Conservation (phyloP, 2,797 vertebrate species). For the Rachycentron canadum region DNA sequence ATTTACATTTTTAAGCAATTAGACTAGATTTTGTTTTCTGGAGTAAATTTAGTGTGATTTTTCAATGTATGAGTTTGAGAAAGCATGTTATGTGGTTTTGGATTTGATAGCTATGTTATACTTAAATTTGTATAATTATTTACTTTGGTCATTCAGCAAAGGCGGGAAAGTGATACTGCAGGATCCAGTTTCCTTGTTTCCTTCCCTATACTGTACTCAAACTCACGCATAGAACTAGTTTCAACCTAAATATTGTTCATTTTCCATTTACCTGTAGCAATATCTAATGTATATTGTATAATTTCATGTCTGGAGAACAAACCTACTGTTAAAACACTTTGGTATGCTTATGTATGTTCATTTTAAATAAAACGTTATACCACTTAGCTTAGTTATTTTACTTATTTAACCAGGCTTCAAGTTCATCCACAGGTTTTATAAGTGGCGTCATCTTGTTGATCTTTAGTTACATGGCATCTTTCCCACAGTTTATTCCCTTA, state of each 20-base stretch:
- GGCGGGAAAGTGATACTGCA: slow-evolving; percentile 59
- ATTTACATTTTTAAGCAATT: slow-evolving; percentile 77
- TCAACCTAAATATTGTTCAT: slow-evolving; percentile 78
- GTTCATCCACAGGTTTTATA: slow-evolving; percentile 83
- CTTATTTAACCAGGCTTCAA: slow-evolving; percentile 86
- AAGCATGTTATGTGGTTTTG: slow-evolving; percentile 84
- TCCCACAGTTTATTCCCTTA: slow-evolving; percentile 73
- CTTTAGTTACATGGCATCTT: slow-evolving; percentile 77
- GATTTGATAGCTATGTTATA: slow-evolving; percentile 83
- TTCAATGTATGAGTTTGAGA: slow-evolving; percentile 84
- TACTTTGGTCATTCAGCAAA: slow-evolving; percentile 77
- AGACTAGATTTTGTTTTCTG: slow-evolving; percentile 70
- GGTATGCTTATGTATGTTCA: slow-evolving; percentile 90
- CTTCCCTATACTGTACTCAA: slow-evolving; percentile 62
- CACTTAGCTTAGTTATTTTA: slow-evolving; percentile 87
- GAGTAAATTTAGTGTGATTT: slow-evolving; percentile 80
- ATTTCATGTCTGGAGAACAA: slow-evolving; percentile 85
- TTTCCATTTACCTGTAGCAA: slow-evolving; percentile 80
- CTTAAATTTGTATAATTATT: slow-evolving; percentile 78
- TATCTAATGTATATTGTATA: slow-evolving; percentile 88
- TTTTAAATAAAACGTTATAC: slow-evolving; percentile 89
- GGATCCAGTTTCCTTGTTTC: slow-evolving; percentile 72
- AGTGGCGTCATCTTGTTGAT: slow-evolving; percentile 57
- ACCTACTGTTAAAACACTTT: slow-evolving; percentile 84
- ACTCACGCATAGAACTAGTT: slow-evolving; percentile 71